These are phyloP conservation scores for Carlito syrichta DNA, from an alignment of 2,113 vertebrate genomes.

Conservation along the genomic window DNA sequence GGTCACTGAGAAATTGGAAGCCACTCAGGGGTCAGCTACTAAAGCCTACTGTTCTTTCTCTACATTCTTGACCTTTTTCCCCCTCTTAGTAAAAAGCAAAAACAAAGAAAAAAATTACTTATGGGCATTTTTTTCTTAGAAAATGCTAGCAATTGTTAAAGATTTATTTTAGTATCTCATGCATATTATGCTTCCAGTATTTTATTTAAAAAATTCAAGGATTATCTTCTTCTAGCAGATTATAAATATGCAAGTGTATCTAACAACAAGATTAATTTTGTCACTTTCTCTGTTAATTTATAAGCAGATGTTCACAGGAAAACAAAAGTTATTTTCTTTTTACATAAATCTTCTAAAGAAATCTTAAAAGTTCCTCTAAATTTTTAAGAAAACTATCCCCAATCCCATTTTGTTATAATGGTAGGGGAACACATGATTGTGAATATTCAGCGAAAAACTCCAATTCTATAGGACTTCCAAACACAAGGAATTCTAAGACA, in stretches of 20 bases:
- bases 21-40: background rate
- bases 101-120: background rate
- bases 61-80: background rate
- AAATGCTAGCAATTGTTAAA: background rate
- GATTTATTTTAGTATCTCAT: background rate
- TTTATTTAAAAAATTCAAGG: slow-evolving; percentile 25
- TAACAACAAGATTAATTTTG: slow-evolving; percentile 38
- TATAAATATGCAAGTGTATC: background rate
- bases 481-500: background rate
- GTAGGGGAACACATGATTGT: background rate
- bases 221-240: background rate
- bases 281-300: background rate
- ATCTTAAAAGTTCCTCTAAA: background rate
- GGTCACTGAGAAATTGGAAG: background rate
- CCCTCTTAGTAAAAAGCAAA: slow-evolving; percentile 1
- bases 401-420: background rate
- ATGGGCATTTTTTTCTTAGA: background rate
- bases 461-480: background rate
- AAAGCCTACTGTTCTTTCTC: background rate
- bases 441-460: background rate
- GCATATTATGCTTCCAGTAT: background rate
- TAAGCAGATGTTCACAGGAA: background rate
- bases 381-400: background rate
- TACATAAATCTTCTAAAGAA: background rate
- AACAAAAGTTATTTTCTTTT: background rate